phyloP scores from a whole-genome alignment of 2,888 invertebrate species.

The Yponomeuta evonymella region DNA sequence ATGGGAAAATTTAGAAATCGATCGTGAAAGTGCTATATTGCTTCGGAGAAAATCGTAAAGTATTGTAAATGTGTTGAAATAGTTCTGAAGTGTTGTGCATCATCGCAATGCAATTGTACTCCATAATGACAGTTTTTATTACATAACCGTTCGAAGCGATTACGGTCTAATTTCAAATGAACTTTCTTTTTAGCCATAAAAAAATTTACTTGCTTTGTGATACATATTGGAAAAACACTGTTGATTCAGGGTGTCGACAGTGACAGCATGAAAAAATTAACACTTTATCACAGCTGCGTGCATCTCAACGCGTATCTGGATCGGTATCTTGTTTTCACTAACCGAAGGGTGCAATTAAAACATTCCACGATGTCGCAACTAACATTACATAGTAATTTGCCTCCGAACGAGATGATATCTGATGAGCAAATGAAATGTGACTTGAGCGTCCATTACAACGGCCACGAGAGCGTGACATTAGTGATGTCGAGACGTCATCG shows the following conservation, averaged over 20 bases:
- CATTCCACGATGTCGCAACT: conserved; percentile 50
- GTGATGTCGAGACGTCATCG: conserved; percentile 22
- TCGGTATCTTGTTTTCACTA: conserved; percentile 20
- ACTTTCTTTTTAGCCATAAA: neutral
- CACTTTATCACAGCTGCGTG: conserved; percentile 6
- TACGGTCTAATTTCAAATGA: neutral
- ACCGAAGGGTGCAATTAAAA: conserved; percentile 32
- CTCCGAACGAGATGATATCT: conserved; percentile 41
- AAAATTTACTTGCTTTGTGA: neutral
- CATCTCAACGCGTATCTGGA: neutral
- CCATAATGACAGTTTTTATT: conserved; percentile 12
- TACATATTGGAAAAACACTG: conserved; percentile 5
- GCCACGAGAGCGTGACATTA: conserved; percentile 47
- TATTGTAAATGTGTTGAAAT: conserved; percentile 6
- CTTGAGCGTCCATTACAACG: conserved; percentile 46
- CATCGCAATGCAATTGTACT: conserved; percentile 2
- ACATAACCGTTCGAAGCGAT: neutral
- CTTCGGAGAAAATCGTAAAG: conserved; percentile 11
- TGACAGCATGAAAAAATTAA: neutral
- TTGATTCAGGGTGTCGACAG: neutral
- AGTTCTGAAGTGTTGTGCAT: neutral
- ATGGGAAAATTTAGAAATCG: conserved; percentile 16
- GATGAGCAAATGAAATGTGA: conserved; percentile 52
- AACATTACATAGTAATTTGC: conserved; percentile 47
- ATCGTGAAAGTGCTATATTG: conserved; percentile 14